Conservation (phyloP, 92 coral and sea anemone genomes). For the Palythoa heliodiscus region DNA sequence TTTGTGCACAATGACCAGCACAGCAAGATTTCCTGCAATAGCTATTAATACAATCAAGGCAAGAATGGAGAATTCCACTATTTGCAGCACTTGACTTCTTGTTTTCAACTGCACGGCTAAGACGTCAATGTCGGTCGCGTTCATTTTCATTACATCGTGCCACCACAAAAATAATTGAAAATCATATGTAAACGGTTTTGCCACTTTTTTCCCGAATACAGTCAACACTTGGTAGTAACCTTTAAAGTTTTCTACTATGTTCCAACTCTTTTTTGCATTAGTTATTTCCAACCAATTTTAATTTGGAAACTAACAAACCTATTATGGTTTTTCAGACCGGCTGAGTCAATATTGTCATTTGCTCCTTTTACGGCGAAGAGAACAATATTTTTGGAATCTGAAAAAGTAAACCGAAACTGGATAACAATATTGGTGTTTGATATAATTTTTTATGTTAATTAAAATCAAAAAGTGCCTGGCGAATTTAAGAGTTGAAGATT, state of each 20-base stretch:
- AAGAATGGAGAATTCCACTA: constrained; percentile 32
- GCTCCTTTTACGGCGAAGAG: background rate
- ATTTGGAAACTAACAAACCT: background rate
- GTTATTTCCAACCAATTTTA: background rate
- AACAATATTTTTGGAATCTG: background rate
- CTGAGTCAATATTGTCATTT: background rate
- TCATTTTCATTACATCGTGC: background rate
- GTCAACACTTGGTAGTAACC: no score
- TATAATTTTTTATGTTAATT: background rate
- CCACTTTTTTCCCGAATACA: background rate
- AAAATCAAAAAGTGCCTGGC: background rate
- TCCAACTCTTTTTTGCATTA: background rate
- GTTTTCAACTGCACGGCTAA: constrained; percentile 31
- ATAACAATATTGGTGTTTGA: background rate
- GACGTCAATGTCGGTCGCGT: constrained; percentile 2
- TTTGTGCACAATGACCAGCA: constrained; percentile 54
- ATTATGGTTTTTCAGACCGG: background rate
- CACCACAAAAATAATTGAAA: background rate
- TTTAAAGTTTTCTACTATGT: no score
- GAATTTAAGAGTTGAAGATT: background rate
- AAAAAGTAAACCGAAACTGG: background rate
- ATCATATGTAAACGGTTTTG: background rate
- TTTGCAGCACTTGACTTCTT: constrained; percentile 25
- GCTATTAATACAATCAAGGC: constrained; percentile 35
- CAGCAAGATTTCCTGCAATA: constrained; percentile 54